phyloP scores from a whole-genome alignment of 2,888 invertebrate species.

The Trachelus iudaicus region DNA sequence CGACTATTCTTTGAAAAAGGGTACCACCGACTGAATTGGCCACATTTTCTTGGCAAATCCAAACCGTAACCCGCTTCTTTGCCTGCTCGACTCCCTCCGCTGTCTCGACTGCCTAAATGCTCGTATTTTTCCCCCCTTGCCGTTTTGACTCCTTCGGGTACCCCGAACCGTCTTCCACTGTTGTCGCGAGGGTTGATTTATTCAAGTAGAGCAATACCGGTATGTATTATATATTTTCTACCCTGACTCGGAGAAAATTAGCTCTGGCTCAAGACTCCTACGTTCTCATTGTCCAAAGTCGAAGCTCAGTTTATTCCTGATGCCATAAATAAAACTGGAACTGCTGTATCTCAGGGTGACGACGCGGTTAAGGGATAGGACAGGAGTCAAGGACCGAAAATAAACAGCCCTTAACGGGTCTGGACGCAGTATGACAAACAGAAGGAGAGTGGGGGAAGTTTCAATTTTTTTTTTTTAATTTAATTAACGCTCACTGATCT shows the following conservation, averaged over 20 bases:
- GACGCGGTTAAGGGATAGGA: slow-evolving; percentile 7
- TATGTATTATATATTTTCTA: slow-evolving; percentile 28
- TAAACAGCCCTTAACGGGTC: slow-evolving; percentile 19
- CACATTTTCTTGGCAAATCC: not conserved
- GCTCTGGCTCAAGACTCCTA: not conserved
- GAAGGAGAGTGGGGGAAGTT: not conserved
- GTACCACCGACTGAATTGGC: not conserved
- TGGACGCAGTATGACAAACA: slow-evolving; percentile 7
- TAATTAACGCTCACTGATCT: not conserved
- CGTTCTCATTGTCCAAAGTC: not conserved
- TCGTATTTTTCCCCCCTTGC: not conserved
- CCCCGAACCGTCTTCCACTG: not conserved
- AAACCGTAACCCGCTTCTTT: not conserved
- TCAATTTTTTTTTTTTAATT: not conserved
- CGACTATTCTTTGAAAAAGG: not conserved
- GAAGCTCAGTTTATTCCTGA: not conserved
- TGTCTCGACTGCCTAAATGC: not conserved
- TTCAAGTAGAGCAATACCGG: slow-evolving; percentile 49
- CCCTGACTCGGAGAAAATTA: slow-evolving; percentile 8
- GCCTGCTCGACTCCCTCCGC: not conserved
- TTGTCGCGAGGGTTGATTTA: slow-evolving; percentile 39
- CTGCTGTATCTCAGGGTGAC: slow-evolving; percentile 1
- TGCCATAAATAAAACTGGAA: slow-evolving; percentile 2
- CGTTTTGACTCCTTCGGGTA: slow-evolving; percentile 1
- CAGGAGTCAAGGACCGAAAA: slow-evolving; percentile 16